Percentiles rank a stretch among this genome's conserved stretches.
Evolutionary conservation across 1,140 invertebrate species (phyloP).

Genomic region (Reticulitermes speratus): DNA sequence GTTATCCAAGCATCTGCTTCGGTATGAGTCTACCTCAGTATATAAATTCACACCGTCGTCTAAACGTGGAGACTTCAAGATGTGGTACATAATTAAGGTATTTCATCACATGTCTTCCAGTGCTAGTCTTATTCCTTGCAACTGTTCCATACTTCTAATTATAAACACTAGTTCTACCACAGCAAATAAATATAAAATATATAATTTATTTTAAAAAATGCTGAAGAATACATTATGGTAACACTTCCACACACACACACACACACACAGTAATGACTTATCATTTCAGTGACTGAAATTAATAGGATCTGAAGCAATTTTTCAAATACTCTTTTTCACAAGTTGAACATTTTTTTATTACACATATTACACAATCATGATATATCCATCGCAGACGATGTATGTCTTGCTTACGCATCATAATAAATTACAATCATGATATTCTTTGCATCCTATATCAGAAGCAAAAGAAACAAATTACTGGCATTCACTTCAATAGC

Average conservation of each 20-base stretch:
- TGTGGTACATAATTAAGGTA: not conserved
- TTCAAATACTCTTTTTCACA: not conserved
- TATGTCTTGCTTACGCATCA: not conserved
- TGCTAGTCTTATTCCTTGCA: not conserved
- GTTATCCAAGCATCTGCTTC: not conserved
- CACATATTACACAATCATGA: not conserved
- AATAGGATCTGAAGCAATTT: not conserved
- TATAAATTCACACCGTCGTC: not conserved
- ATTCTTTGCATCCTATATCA: not conserved
- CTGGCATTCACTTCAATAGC: not conserved
- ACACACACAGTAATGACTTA: slow-evolving; percentile 8
- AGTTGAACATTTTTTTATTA: not conserved
- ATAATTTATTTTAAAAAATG: slow-evolving; percentile 19
- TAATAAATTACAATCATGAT: not conserved
- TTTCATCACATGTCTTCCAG: not conserved
- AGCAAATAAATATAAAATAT: slow-evolving; percentile 20
- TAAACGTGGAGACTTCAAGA: not conserved
- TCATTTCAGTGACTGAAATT: slow-evolving; percentile 8
- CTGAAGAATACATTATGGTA: not conserved
- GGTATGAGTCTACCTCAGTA: not conserved
- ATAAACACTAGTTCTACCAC: slow-evolving; percentile 1
- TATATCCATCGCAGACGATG: not conserved
- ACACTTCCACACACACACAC: slow-evolving; percentile 1
- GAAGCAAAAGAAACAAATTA: too few species aligned
- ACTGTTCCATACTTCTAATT: not conserved